Evolutionary conservation across 2,888 invertebrate species (phyloP), one percentile per base, ranked within the genome.

Genomic region (Acanthosepion lycidas): DNA sequence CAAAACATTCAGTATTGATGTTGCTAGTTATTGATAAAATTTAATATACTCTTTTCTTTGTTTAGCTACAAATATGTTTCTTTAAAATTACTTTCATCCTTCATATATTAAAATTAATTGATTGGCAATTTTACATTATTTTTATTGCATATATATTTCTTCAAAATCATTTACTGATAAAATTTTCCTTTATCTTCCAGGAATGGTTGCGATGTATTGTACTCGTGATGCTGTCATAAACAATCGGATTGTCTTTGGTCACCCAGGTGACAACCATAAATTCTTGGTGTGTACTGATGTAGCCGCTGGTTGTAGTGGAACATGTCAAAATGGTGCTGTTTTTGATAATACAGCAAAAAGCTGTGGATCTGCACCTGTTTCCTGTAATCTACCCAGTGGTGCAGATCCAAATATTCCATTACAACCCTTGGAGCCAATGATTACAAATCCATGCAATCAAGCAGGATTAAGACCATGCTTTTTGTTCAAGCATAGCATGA

Each of bases 281-380:
- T 78, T 78, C 78, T 78, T 78, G n/a, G 78, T 78, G n/a, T 78
- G 78, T 15, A n/a, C 78, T n/a, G 78, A 78, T 78, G n/a, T 78
- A n/a, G 2, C 12, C 0, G 9, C 15, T n/a, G 78, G 78, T 78
- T 78, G 78, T 33, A 78, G n/a, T 78, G 78, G 78, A 78, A n/a
- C n/a, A 78, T 78, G 78, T 78, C n/a, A 20, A n/a, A 78, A 78
- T 78, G 78, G 78, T 12, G 78, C 15, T 15, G 15, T 12, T n/a
- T 78, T 78, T 78, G 12, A 78, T 2, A n/a, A 78, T 33, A 18
- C 4, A 4, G 12, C 12, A 78, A 78, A n/a, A 5, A 18, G 12
- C n/a, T 78, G 78, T n/a, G 78, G 78, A n/a, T 0, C n/a, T n/a
- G 78, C 78, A 78, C n/a, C 78, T 33, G 15, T 78, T 15, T 15